Evolutionary conservation across 2,888 invertebrate species (phyloP).

Genomic region (Trilocha varians): DNA sequence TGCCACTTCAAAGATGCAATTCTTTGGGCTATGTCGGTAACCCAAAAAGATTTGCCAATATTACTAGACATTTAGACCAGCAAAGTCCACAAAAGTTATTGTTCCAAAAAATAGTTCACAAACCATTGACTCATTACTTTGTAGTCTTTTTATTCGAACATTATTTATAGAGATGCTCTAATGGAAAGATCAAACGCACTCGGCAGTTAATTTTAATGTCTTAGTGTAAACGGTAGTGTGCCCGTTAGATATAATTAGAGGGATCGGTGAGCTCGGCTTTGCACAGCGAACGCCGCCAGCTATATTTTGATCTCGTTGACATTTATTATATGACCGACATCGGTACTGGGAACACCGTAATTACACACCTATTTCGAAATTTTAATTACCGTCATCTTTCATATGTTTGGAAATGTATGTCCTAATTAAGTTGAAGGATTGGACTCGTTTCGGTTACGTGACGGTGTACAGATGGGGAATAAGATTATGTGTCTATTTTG

Average conservation of each 20-base stretch:
- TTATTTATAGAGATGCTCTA: slow-evolving; percentile 63
- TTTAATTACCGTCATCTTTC: neutral
- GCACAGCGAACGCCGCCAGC: slow-evolving; percentile 34
- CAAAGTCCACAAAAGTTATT: no score
- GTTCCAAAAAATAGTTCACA: slow-evolving; percentile 33
- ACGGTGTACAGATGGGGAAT: no score
- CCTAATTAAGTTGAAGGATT: neutral
- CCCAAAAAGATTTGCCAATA: no score
- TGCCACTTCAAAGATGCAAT: no score
- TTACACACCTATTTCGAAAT: neutral
- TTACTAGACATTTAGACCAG: no score
- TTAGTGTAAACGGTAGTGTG: slow-evolving; percentile 56
- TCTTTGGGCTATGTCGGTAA: no score
- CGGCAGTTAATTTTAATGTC: slow-evolving; percentile 71
- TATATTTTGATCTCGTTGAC: slow-evolving; percentile 58
- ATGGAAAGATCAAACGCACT: slow-evolving; percentile 71
- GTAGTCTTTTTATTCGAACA: slow-evolving; percentile 50
- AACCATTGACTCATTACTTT: slow-evolving; percentile 52
- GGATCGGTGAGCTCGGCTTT: slow-evolving; percentile 46
- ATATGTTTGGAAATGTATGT: neutral
- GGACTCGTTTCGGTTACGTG: no score
- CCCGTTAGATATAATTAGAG: slow-evolving; percentile 68
- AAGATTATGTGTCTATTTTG: no score
- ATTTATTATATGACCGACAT: slow-evolving; percentile 57
- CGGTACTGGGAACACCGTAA: slow-evolving; percentile 13